Conservation (phyloP, 2,113 vertebrate genomes). For the Myrmecophaga tridactyla region DNA sequence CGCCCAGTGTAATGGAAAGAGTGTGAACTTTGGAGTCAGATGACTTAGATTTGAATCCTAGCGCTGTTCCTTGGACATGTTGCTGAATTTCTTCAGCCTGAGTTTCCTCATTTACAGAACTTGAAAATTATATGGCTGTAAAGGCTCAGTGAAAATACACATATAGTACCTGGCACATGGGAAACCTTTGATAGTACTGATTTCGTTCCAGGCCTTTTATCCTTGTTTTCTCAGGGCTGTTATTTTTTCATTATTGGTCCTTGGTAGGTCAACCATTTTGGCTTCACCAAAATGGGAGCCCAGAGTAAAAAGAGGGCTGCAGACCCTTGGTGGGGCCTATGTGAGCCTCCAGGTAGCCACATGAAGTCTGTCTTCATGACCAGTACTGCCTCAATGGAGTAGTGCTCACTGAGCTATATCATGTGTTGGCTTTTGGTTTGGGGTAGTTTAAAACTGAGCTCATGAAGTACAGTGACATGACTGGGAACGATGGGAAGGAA, state of each 20-base stretch:
- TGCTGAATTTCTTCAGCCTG: not conserved
- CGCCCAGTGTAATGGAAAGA: conserved; percentile 38
- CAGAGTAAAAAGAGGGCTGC: not conserved
- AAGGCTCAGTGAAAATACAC: not conserved
- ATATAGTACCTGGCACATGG: fast-evolving
- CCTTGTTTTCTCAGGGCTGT: not conserved
- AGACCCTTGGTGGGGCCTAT: not conserved
- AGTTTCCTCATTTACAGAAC: not conserved
- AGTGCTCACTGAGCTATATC: not conserved
- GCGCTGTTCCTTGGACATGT: not conserved
- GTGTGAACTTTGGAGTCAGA: not conserved
- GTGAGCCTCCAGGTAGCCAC: fast-evolving
- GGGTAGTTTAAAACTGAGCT: not conserved
- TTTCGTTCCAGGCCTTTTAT: not conserved
- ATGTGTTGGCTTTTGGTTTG: not conserved
- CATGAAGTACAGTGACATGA: not conserved
- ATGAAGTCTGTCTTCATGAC: not conserved
- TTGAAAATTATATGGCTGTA: not conserved
- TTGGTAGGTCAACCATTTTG: not conserved
- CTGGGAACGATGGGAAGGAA: not conserved
- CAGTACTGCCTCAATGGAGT: too few relatives aligned
- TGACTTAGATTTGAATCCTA: not conserved
- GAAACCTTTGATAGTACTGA: not conserved
- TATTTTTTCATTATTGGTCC: not conserved
- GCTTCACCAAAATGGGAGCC: not conserved